Conservation (phyloP, 2,888 invertebrate species). For the Lapara coniferarum region DNA sequence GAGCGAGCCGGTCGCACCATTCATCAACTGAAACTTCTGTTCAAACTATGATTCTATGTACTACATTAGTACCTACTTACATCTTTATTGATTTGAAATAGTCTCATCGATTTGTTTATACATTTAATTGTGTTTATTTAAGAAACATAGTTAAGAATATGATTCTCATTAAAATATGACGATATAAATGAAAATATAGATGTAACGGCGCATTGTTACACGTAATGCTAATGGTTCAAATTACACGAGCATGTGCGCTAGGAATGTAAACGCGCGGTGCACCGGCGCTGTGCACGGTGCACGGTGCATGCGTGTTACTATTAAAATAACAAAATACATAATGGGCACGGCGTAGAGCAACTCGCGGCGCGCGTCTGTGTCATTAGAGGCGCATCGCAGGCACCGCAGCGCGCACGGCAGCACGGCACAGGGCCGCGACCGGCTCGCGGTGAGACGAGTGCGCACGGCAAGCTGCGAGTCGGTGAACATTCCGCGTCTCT, state of each 20-base stretch:
- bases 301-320: neutral
- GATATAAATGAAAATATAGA: neutral
- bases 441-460: constrained; percentile 29
- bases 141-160: neutral
- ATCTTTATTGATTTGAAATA: neutral
- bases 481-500: constrained; percentile 77
- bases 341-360: neutral
- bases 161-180: neutral
- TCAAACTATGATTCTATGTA: neutral
- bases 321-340: constrained; percentile 21
- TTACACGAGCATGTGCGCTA: constrained; percentile 13
- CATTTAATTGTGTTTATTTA: too few species aligned
- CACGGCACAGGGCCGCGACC: constrained; percentile 29
- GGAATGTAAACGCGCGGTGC: neutral
- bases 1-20: neutral
- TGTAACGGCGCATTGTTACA: neutral
- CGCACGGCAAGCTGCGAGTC: constrained; percentile 25
- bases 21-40: neutral
- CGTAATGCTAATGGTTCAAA: neutral
- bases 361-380: neutral
- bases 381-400: constrained; percentile 31
- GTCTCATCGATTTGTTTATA: too few species aligned
- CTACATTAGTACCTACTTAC: neutral
- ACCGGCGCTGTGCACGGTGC: neutral
- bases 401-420: constrained; percentile 31